Evolutionary conservation across 2,888 invertebrate genomes (phyloP).

Genomic region (Poecilobothrus nobilitatus): DNA sequence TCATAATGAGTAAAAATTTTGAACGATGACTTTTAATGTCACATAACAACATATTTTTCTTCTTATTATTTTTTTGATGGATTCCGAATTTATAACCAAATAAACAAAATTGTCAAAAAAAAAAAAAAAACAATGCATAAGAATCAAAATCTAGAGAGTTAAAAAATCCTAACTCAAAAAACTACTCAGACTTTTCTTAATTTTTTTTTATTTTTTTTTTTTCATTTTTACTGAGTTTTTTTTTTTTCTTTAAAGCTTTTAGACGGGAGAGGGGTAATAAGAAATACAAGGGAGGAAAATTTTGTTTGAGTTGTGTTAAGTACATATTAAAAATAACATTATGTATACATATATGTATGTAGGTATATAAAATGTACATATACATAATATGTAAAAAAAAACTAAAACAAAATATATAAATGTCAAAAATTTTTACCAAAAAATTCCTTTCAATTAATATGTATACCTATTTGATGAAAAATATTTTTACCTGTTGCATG

Average conservation of each 20-base stretch:
- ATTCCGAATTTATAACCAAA: no score
- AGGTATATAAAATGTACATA: no score
- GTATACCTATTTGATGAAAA: background rate
- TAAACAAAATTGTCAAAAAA: no score
- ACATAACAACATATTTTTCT: no score
- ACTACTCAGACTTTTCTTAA: background rate
- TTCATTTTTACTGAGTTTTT: background rate
- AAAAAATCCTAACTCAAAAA: no score
- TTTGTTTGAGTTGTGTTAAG: background rate
- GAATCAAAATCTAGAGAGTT: no score
- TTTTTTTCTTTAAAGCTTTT: background rate
- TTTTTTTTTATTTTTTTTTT: background rate
- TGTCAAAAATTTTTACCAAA: slow-evolving; percentile 1
- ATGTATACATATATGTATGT: background rate
- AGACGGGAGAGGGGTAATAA: no score
- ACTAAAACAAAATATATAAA: background rate
- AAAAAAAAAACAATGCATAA: no score
- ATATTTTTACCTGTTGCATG: background rate
- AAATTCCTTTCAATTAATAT: slow-evolving; percentile 5
- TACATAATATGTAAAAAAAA: background rate
- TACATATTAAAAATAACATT: background rate
- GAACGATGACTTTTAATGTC: no score
- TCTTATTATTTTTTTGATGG: no score
- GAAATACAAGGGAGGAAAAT: no score
- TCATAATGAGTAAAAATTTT: no score